phyloP scores from a whole-genome alignment of 1,140 invertebrate genomes.

The Drosophila dunni region DNA sequence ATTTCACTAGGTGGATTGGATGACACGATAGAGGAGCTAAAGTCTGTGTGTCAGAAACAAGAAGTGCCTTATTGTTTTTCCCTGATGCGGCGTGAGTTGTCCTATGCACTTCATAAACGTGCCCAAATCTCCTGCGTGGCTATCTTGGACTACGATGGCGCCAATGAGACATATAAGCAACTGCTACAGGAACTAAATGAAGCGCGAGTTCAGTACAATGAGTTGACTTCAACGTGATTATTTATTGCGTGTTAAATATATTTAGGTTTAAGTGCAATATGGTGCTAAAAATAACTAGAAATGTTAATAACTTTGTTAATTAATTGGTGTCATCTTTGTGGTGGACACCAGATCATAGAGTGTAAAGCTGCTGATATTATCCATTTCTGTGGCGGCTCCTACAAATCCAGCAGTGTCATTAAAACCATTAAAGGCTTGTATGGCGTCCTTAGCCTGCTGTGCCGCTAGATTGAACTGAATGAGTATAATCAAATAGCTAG shows the following conservation, averaged over 20 bases:
- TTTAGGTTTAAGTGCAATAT: conserved; percentile 42
- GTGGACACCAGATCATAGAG: conserved; percentile 52
- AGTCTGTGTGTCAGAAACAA: conserved; percentile 62
- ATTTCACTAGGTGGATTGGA: conserved; percentile 62
- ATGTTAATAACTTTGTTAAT: conserved; percentile 17
- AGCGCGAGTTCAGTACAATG: conserved; percentile 53
- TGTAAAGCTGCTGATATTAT: conserved; percentile 55
- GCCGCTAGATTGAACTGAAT: conserved; percentile 84
- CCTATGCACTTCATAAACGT: conserved; percentile 70
- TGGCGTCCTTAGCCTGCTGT: conserved; percentile 80
- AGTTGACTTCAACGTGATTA: conserved; percentile 49
- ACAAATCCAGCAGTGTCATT: conserved; percentile 69
- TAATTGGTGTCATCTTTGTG: conserved; percentile 59
- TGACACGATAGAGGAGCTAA: conserved; percentile 60
- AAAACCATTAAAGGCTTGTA: conserved; percentile 64
- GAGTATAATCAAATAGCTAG: conserved; percentile 82
- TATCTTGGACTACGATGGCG: conserved; percentile 76
- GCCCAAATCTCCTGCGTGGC: conserved; percentile 76
- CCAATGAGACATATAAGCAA: conserved; percentile 54
- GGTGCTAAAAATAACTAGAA: conserved; percentile 31
- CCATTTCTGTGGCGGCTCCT: conserved; percentile 61
- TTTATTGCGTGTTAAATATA: conserved; percentile 51
- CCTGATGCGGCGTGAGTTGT: conserved; percentile 62
- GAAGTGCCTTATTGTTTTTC: conserved; percentile 72
- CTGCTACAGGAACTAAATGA: conserved; percentile 57